Conservation (phyloP, 2,797 vertebrate species). For the Catamblyrhynchus diadema region DNA sequence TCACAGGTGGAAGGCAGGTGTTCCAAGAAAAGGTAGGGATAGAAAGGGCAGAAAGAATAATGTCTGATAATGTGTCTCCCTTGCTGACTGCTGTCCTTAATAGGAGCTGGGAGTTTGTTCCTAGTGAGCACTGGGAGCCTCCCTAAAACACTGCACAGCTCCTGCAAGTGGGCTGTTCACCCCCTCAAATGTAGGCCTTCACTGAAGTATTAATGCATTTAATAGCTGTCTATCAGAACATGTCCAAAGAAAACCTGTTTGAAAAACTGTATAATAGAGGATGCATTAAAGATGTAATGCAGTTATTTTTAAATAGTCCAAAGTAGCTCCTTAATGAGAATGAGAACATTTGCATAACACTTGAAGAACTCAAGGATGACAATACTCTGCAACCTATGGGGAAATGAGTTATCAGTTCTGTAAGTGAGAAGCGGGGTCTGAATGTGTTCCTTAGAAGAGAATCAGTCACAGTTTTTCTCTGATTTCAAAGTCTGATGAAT, state of each 20-base stretch:
- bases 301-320: conserved; percentile 25
- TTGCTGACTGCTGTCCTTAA: not conserved
- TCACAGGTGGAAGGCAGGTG: rapidly evolving
- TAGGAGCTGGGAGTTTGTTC: not conserved
- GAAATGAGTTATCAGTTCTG: not conserved
- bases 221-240: not conserved
- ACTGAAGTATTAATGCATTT: not conserved
- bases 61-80: not conserved
- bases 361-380: not conserved
- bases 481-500: not conserved
- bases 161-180: not conserved
- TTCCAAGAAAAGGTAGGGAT: not conserved
- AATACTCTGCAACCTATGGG: not conserved
- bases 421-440: not conserved
- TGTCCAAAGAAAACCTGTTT: not conserved
- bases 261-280: not conserved
- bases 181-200: not conserved
- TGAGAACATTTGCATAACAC: not conserved
- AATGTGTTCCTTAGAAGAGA: not conserved
- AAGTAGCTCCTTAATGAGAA: conserved; percentile 15
- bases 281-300: not conserved
- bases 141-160: not conserved
- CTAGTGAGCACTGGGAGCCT: not conserved
- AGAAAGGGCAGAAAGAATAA: not conserved
- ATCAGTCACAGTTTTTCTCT: not conserved